These are phyloP conservation scores for Smittia sp. DNA, from an alignment of 2,888 invertebrate species.

Conservation along the genomic window DNA sequence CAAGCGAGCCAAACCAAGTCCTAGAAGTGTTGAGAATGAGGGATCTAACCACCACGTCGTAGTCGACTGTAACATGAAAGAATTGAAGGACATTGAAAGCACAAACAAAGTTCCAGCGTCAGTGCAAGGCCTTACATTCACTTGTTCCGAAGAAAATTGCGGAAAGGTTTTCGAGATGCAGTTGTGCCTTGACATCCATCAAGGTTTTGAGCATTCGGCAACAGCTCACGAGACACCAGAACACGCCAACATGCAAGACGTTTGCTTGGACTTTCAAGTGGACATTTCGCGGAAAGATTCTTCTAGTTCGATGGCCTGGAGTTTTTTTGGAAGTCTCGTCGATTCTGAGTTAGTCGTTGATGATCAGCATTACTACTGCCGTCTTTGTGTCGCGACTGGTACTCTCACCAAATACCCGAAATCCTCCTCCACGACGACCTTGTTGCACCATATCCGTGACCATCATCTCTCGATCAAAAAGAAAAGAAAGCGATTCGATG, in stretches of 20 bases:
- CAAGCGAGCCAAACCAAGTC: too few relatives aligned
- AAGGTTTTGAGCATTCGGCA: not conserved
- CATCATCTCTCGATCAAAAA: not conserved
- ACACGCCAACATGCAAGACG: too few relatives aligned
- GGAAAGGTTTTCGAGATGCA: not conserved
- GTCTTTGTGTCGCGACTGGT: not conserved
- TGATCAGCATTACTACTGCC: not conserved
- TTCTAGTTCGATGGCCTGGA: not conserved
- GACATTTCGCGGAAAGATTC: not conserved
- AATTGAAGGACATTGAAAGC: too few relatives aligned
- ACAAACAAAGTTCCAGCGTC: too few relatives aligned
- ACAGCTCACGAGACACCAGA: not conserved
- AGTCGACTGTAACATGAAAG: too few relatives aligned
- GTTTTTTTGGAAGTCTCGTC: not conserved
- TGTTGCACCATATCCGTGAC: not conserved
- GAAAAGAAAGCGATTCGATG: not conserved
- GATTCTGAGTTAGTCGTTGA: not conserved
- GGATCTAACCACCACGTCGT: too few relatives aligned
- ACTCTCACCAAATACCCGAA: not conserved
- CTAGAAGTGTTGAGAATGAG: too few relatives aligned
- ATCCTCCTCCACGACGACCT: not conserved
- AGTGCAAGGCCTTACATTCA: not conserved
- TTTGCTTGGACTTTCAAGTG: not conserved
- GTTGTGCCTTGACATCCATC: not conserved
- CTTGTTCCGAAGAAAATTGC: not conserved